Evolutionary conservation across 2,888 invertebrate genomes (phyloP).

Genomic region (Campaea margaritaria): DNA sequence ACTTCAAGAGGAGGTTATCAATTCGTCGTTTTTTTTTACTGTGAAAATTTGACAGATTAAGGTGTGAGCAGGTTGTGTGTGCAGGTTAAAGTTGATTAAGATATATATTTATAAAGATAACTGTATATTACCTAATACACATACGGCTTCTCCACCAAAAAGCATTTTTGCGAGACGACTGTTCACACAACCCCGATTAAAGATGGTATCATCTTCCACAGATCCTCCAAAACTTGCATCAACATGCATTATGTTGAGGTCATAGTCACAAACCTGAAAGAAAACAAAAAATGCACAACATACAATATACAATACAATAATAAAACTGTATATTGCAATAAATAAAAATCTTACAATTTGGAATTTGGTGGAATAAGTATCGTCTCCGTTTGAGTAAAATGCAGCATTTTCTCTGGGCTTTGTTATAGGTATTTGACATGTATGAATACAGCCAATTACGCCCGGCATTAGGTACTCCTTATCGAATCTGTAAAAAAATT

Average conservation of each 20-base stretch:
- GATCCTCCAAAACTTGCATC: conserved; percentile 3
- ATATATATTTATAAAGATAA: no score
- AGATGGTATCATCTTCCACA: not conserved
- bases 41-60: no score
- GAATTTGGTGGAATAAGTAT: not conserved
- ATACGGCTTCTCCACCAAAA: not conserved
- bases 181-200: not conserved
- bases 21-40: no score
- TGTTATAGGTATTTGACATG: not conserved
- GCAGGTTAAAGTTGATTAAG: no score
- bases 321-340: not conserved
- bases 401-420: not conserved
- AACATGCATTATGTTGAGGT: conserved; percentile 1
- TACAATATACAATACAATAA: not conserved
- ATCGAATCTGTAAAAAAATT: conserved; percentile 2
- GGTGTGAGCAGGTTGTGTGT: no score
- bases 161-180: not conserved
- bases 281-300: not conserved
- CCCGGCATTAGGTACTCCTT: not conserved
- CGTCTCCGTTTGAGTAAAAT: not conserved
- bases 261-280: conserved; percentile 6
- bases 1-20: no score
- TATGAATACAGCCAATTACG: not conserved
- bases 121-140: conserved; percentile 3
- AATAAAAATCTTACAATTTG: conserved; percentile 1